Conservation (phyloP, 2,797 vertebrate genomes). For the Moxostoma hubbsi region DNA sequence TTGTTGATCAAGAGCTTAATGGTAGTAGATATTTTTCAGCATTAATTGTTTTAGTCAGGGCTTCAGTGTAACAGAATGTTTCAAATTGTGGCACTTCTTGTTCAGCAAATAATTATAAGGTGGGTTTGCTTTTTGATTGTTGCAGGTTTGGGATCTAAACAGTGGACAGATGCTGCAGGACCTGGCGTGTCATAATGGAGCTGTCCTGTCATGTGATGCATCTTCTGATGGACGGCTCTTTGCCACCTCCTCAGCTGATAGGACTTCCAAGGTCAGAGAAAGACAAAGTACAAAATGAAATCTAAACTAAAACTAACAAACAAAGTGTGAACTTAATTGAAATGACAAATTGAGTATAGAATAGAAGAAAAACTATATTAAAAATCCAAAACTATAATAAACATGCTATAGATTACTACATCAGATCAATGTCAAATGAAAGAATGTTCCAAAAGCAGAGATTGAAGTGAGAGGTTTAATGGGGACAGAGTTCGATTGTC, state of each 20-base stretch:
- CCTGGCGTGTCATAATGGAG: constrained; percentile 82
- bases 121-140: not conserved
- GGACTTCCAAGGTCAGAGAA: constrained; percentile 87
- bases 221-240: constrained; percentile 84
- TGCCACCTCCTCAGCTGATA: constrained; percentile 90
- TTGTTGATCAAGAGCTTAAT: no score
- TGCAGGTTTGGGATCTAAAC: constrained; percentile 85
- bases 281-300: no score
- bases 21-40: no score
- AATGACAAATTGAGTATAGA: no score
- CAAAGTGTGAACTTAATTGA: no score
- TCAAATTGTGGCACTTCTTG: not conserved
- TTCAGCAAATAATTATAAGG: not conserved
- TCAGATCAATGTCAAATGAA: not conserved
- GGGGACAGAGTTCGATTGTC: no score
- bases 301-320: no score
- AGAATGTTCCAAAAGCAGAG: no score
- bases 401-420: not conserved
- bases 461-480: no score
- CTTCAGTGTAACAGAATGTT: not conserved
- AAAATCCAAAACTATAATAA: no score
- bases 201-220: constrained; percentile 89
- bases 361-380: no score
- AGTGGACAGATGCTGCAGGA: constrained; percentile 82
- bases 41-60: not conserved